Evolutionary conservation across 2,113 vertebrate genomes (phyloP).

Genomic region (Anoplopoma fimbria): DNA sequence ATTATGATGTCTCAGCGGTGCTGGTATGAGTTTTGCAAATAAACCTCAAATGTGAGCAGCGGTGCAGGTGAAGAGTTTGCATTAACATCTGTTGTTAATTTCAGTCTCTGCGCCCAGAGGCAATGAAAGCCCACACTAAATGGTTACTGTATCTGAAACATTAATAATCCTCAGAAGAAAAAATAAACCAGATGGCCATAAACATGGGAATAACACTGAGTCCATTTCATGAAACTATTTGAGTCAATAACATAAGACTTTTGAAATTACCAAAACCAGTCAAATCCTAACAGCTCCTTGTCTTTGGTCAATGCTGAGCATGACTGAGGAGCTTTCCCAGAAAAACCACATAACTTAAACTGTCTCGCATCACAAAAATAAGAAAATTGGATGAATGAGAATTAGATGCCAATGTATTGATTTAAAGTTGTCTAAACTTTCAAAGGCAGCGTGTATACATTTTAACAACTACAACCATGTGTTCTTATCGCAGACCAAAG

Average conservation of each 20-base stretch:
- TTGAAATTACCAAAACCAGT: constrained; percentile 62
- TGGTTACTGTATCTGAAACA: constrained; percentile 78
- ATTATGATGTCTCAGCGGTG: constrained; percentile 33
- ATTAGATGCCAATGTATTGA: constrained; percentile 27
- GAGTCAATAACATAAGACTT: constrained; percentile 73
- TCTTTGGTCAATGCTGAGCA: constrained; percentile 38
- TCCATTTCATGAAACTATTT: constrained; percentile 68
- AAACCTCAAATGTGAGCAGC: constrained; percentile 52
- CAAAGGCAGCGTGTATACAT: constrained; percentile 50
- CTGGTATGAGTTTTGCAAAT: constrained; percentile 59
- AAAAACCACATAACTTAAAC: constrained; percentile 46
- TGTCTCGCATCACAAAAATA: constrained; percentile 39
- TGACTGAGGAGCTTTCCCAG: constrained; percentile 27
- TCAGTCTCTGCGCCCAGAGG: constrained; percentile 70
- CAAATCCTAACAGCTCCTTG: constrained; percentile 49
- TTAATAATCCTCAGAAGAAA: constrained; percentile 75
- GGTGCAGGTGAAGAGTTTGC: constrained; percentile 72
- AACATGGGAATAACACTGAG: constrained; percentile 67
- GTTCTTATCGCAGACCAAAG: constrained; percentile 59
- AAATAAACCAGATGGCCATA: constrained; percentile 73
- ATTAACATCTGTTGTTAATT: constrained; percentile 81
- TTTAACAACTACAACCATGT: constrained; percentile 73
- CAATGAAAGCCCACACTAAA: constrained; percentile 79
- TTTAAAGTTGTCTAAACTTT: constrained; percentile 64
- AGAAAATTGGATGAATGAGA: constrained; percentile 40